These are phyloP conservation scores for Ochropleura leucogaster DNA, from an alignment of 2,888 invertebrate species.

Conservation along the genomic window DNA sequence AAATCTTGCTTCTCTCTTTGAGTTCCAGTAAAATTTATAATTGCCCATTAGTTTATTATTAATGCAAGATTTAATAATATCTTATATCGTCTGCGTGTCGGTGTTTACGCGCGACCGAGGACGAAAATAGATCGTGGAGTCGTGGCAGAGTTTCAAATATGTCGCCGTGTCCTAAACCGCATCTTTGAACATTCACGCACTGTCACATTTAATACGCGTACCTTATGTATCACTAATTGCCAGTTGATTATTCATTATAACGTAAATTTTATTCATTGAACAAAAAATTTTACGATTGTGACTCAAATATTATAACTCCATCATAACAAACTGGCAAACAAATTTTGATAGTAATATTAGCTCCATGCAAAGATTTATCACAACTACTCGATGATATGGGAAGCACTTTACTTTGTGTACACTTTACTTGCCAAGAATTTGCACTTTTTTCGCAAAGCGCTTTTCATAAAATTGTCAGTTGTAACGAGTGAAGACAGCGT, in stretches of 20 bases:
- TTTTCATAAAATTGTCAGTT: conserved; percentile 72
- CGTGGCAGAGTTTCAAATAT: conserved; percentile 90
- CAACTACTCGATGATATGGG: conserved; percentile 10
- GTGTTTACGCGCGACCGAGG: conserved; percentile 84
- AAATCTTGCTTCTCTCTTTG: conserved; percentile 36
- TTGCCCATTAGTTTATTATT: conserved; percentile 69
- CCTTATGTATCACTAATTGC: conserved; percentile 56
- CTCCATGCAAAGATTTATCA: conserved; percentile 8
- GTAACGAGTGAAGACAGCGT: conserved; percentile 73
- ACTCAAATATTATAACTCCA: neutral
- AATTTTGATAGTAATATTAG: neutral
- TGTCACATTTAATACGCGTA: conserved; percentile 74
- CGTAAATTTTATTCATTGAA: no score
- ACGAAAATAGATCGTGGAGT: conserved; percentile 86
- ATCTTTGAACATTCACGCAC: conserved; percentile 78
- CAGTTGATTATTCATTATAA: conserved; percentile 1
- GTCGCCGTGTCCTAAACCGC: conserved; percentile 85
- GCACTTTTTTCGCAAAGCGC: conserved; percentile 50
- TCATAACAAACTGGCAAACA: neutral
- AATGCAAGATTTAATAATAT: conserved; percentile 77
- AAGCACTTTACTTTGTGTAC: conserved; percentile 41
- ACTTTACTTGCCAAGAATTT: conserved; percentile 77
- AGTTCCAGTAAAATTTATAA: conserved; percentile 55
- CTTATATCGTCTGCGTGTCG: conserved; percentile 71
- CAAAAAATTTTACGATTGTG: neutral